phyloP scores from a whole-genome alignment of 1,140 invertebrate species.

The Andrena cerasifolii region DNA sequence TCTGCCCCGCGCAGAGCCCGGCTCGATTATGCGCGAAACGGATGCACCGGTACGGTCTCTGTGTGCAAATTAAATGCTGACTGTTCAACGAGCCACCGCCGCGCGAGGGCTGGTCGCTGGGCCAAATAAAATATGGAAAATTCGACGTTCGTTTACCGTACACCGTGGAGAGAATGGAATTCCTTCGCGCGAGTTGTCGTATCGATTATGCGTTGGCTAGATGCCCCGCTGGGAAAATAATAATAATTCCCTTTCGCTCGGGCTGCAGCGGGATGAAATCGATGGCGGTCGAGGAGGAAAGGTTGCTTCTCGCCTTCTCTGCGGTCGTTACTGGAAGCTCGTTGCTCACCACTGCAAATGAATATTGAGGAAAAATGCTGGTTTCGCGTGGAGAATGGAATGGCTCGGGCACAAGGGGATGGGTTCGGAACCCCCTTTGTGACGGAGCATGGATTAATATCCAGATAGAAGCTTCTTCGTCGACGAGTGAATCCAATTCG shows the following conservation, averaged over 20 bases:
- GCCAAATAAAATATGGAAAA: conserved; percentile 60
- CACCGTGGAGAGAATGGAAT: conserved; percentile 10
- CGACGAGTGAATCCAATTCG: conserved; percentile 22
- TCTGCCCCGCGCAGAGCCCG: conserved; percentile 32
- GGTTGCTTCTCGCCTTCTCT: no score
- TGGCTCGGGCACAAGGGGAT: no score
- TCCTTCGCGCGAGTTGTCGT: background rate
- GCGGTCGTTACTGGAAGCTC: no score
- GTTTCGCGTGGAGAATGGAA: background rate
- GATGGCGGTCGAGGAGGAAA: no score
- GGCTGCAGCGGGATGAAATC: no score
- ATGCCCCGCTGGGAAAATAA: background rate
- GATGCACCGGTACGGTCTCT: conserved; percentile 54
- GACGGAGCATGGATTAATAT: no score
- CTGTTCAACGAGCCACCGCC: conserved; percentile 45
- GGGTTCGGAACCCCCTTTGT: no score
- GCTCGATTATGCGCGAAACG: conserved; percentile 63
- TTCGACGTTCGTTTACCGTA: conserved; percentile 24
- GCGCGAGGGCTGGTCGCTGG: background rate
- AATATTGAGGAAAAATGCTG: no score
- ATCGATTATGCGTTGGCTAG: background rate
- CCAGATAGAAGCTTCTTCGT: background rate
- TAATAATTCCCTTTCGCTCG: background rate
- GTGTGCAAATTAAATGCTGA: conserved; percentile 63
- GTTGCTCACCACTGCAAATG: no score